These are phyloP conservation scores for Lophura nycthemera DNA, from an alignment of 2,113 vertebrate genomes.

Conservation along the genomic window DNA sequence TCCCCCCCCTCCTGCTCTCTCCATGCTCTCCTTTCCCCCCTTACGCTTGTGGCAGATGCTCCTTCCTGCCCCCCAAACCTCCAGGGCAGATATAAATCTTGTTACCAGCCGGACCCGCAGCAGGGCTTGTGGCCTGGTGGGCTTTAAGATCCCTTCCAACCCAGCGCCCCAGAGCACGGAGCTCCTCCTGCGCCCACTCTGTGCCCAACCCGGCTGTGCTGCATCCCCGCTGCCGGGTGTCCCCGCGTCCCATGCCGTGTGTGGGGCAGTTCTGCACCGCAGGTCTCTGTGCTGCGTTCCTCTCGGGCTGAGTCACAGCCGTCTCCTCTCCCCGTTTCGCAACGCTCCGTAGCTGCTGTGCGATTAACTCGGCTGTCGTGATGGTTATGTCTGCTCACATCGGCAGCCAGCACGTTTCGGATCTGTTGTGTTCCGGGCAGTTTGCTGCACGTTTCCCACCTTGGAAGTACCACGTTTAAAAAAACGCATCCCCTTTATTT, in stretches of 20 bases:
- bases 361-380: constrained; percentile 18
- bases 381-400: constrained; percentile 25
- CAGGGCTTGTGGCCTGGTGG: no score
- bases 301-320: constrained; percentile 31
- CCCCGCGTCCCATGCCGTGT: not conserved
- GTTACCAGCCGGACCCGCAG: no score
- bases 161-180: not conserved
- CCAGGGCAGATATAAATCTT: rapidly evolving
- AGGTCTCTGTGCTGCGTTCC: constrained; percentile 7
- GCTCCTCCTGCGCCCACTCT: not conserved
- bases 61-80: not conserved
- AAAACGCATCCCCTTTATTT: not conserved
- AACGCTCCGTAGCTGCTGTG: constrained; percentile 24
- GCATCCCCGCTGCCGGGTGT: not conserved
- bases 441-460: not conserved
- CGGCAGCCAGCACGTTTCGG: constrained; percentile 13
- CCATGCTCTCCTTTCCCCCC: rapidly evolving
- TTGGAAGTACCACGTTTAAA: not conserved
- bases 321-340: constrained; percentile 3
- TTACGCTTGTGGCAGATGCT: not conserved
- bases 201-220: not conserved
- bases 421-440: not conserved
- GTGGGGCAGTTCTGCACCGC: not conserved
- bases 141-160: no score
- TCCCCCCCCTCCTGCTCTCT: not conserved